phyloP scores from a whole-genome alignment of 2,888 invertebrate species.

The Cheilosia scutellata region DNA sequence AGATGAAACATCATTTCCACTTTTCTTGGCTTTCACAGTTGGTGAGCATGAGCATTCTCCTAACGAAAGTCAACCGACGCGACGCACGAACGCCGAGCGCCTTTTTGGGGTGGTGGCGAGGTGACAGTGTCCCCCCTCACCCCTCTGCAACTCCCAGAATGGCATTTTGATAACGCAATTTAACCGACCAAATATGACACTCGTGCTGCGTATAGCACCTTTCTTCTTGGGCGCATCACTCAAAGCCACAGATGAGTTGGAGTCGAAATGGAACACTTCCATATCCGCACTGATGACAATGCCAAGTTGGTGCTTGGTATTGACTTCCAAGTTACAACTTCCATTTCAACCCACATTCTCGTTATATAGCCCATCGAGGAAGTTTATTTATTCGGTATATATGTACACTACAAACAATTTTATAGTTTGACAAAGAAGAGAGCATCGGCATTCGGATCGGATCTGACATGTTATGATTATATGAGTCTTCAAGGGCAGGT shows the following conservation, averaged over 20 bases:
- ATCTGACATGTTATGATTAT: constrained; percentile 18
- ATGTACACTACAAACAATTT: constrained; percentile 43
- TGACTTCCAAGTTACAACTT: constrained; percentile 42
- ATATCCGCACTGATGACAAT: constrained; percentile 54
- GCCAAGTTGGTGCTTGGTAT: constrained; percentile 33
- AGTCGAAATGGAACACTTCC: constrained; percentile 65
- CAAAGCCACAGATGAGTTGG: constrained; percentile 29
- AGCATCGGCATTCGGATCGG: constrained; percentile 18
- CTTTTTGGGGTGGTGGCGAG: constrained; percentile 40
- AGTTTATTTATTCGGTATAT: constrained; percentile 53
- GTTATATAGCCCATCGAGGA: constrained; percentile 55
- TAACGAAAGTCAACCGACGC: neutral
- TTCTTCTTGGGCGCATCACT: constrained; percentile 48
- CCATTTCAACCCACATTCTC: constrained; percentile 46
- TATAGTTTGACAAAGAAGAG: constrained; percentile 55
- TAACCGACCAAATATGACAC: constrained; percentile 64
- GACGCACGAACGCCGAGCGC: neutral
- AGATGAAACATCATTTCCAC: constrained; percentile 73
- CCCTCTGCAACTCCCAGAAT: constrained; percentile 22
- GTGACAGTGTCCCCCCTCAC: constrained; percentile 28
- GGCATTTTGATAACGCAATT: constrained; percentile 67
- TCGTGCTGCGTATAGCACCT: constrained; percentile 28
- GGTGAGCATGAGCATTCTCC: neutral
- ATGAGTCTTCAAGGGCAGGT: constrained; percentile 16
- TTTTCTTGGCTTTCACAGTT: constrained; percentile 67